Percentiles rank a stretch among this genome's conserved stretches.
phyloP scores from a whole-genome alignment of 2,797 vertebrate species.

The Steatocranus sp. region DNA sequence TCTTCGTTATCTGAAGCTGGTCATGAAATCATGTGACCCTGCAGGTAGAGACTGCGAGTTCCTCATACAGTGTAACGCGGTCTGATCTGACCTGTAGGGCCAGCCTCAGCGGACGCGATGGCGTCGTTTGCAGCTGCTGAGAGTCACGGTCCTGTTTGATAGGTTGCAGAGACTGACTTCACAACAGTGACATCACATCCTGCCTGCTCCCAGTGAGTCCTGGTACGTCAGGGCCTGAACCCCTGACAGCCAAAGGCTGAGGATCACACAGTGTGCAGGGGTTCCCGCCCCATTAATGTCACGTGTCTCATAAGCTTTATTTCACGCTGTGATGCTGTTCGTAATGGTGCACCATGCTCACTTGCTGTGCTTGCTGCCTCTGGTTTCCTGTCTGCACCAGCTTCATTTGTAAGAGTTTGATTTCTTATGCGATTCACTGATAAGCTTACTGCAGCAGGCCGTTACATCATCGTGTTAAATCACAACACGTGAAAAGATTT shows the following conservation, averaged over 20 bases:
- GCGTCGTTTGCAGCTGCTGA: not conserved
- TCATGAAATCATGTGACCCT: not conserved
- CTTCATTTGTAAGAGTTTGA: not conserved
- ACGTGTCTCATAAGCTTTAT: not conserved
- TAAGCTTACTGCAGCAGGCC: not conserved
- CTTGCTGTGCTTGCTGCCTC: not conserved
- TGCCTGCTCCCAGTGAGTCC: not conserved
- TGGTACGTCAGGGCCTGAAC: too few relatives aligned
- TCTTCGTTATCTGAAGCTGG: not conserved
- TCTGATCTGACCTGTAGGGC: not conserved
- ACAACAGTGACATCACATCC: not conserved
- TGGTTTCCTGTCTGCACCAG: not conserved
- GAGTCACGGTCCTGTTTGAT: not conserved
- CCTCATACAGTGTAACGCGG: not conserved
- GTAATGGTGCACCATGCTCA: not conserved
- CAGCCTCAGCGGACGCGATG: not conserved
- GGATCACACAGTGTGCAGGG: not conserved
- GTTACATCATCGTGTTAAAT: not conserved
- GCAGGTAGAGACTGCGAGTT: not conserved
- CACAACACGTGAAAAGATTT: not conserved
- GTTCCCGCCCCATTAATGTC: not conserved
- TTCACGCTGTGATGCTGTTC: not conserved
- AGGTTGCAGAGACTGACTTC: not conserved
- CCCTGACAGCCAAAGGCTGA: rapidly evolving
- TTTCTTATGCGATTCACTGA: not conserved